phyloP scores from a whole-genome alignment of 2,797 vertebrate genomes.

The Percopsis omiscomaycus region DNA sequence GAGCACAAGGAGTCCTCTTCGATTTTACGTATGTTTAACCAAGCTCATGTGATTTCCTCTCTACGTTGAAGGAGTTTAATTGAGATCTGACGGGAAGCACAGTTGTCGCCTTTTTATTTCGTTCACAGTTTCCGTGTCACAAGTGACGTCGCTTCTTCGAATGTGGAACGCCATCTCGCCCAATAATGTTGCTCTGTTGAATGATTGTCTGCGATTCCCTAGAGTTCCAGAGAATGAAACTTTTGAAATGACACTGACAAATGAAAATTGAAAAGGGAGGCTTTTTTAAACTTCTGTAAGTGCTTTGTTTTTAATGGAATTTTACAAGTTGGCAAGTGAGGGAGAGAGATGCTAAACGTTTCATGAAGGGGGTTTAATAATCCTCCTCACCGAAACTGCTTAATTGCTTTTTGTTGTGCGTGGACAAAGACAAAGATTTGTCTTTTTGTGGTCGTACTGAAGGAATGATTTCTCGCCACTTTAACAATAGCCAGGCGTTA shows the following conservation, averaged over 20 bases:
- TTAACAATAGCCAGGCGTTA: conserved; percentile 19
- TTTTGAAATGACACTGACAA: no score
- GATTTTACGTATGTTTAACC: conserved; percentile 35
- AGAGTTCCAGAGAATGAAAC: no score
- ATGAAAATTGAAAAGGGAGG: conserved; percentile 15
- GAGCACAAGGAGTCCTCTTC: conserved; percentile 59
- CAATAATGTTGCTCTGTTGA: conserved; percentile 28
- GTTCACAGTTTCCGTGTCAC: conserved; percentile 32
- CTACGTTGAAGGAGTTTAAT: conserved; percentile 39
- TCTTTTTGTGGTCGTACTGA: conserved; percentile 17
- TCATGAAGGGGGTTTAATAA: conserved; percentile 28
- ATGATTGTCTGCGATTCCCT: conserved; percentile 3
- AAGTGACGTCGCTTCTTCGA: conserved; percentile 39
- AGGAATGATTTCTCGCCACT: conserved; percentile 11
- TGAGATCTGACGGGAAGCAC: conserved; percentile 46
- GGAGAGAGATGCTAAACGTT: conserved; percentile 23
- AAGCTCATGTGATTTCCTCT: conserved; percentile 26
- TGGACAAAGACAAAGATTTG: conserved; percentile 22
- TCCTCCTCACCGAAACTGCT: conserved; percentile 34
- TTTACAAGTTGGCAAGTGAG: conserved; percentile 34
- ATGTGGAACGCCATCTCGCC: conserved; percentile 50
- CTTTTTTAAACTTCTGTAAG: conserved; percentile 30
- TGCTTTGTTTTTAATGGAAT: conserved; percentile 44
- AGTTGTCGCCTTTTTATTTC: conserved; percentile 27
- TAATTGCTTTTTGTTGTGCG: conserved; percentile 24